Evolutionary conservation across 2,888 invertebrate genomes (phyloP).

Genomic region (Rhaphigaster nebulosa): DNA sequence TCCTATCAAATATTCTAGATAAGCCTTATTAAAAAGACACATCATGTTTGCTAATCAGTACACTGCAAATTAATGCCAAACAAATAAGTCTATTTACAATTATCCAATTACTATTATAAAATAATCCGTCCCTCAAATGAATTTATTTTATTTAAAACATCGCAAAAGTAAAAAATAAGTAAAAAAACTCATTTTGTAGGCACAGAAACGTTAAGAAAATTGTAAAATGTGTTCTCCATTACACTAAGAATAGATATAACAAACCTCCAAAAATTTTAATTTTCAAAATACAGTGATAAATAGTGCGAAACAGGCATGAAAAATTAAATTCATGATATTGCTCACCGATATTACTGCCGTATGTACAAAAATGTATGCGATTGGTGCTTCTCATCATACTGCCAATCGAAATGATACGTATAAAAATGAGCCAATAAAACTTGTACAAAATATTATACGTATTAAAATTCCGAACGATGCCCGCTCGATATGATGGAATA

Average conservation of each 20-base stretch:
- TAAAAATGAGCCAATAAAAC: background rate
- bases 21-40: too few relatives aligned
- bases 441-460: conserved; percentile 18
- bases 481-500: background rate
- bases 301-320: background rate
- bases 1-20: too few relatives aligned
- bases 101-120: background rate
- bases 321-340: background rate
- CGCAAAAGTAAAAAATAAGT: too few relatives aligned
- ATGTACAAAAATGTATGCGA: background rate
- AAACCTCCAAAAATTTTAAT: too few relatives aligned
- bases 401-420: background rate
- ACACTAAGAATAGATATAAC: too few relatives aligned
- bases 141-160: background rate
- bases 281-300: too few relatives aligned
- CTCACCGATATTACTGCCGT: background rate
- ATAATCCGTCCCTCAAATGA: background rate
- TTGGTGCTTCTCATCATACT: background rate
- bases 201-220: too few relatives aligned
- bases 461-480: background rate
- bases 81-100: background rate
- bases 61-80: too few relatives aligned
- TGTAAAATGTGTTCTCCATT: too few relatives aligned
- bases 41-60: too few relatives aligned
- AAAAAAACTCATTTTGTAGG: too few relatives aligned